Base-by-base conservation (phyloP, 2,888 invertebrate species). In the Netelia fuscicornis region DNA sequence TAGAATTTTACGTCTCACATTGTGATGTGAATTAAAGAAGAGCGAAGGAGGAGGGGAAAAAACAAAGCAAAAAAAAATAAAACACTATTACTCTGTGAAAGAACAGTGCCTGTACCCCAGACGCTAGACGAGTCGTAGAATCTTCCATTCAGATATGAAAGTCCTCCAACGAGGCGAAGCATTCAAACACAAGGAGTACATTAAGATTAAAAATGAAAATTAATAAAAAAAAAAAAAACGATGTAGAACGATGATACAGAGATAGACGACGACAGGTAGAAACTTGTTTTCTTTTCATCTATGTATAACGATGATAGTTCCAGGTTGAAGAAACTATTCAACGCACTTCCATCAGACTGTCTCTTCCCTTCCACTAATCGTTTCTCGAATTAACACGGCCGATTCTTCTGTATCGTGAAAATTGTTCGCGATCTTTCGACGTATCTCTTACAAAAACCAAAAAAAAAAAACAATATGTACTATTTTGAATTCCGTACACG, bases 51-150 rank as follows among this genome's bases (percentile, higher is more conserved):
- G 3, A 71, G 20, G 25, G 30, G n/a, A 56, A 62, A 77, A 82
- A 60, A 71, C 30, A 64, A 37, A 87, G 88, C 81, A 88, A 67
- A 87, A 86, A 20, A 86, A 86, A 20, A 20, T 20, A 20, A 20
- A 20, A 86, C 86, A 86, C 87, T 88, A 89, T 90, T 88, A 90
- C 89, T 91, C 88, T 91, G 90, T 90, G 90, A 92, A 90, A 90
- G 90, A 92, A 91, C 91, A 92, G 92, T 93, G 92, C 92, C 92
- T 93, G 92, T 89, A 90, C 89, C 90, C 89, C 90, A 91, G 90
- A 92, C 88, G 90, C 90, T 91, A 92, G 91, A 87, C 85, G 81
- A 91, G 84, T 79, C 67, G 78, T 87, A 87, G 84, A 86, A 83
- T 84, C 81, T 86, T 81, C 81, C 71, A 79, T 85, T 87, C 65